Conservation (phyloP, 92 coral and sea anemone species). For the Phenganax subtilis region DNA sequence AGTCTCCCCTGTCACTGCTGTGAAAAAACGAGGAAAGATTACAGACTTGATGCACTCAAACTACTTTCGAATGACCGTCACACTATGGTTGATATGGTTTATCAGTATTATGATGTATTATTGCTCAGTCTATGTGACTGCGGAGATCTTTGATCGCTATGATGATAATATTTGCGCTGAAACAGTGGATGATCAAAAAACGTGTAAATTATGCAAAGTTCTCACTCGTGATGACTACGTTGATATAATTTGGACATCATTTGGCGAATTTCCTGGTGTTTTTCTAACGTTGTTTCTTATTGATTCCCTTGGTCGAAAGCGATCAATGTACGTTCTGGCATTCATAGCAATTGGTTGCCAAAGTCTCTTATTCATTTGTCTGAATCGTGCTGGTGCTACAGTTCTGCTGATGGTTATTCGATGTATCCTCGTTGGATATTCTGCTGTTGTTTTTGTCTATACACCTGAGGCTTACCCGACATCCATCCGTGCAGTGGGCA, state of each 20-base stretch:
- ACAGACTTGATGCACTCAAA: conserved; percentile 64
- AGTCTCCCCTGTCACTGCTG: conserved; percentile 53
- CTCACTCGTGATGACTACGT: conserved; percentile 70
- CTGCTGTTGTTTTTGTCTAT: conserved; percentile 32
- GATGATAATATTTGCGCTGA: conserved; percentile 41
- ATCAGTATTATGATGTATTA: conserved; percentile 55
- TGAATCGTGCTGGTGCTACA: conserved; percentile 40
- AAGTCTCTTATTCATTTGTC: conserved; percentile 26
- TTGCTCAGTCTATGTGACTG: conserved; percentile 65
- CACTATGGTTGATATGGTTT: conserved; percentile 88
- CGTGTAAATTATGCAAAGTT: conserved; percentile 74
- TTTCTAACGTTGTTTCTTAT: conserved; percentile 14
- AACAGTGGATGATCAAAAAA: conserved; percentile 45
- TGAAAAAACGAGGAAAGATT: conserved; percentile 63
- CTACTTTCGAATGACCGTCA: conserved; percentile 58
- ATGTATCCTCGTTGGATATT: conserved; percentile 34
- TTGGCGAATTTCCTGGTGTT: conserved; percentile 87
- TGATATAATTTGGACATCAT: conserved; percentile 92
- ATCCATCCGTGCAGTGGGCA: conserved; percentile 30
- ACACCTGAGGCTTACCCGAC: conserved; percentile 41
- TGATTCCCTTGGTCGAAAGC: conserved; percentile 32
- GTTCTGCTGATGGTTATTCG: conserved; percentile 37
- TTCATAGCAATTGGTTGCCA: conserved; percentile 24
- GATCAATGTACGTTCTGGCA: conserved; percentile 26
- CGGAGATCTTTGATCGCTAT: conserved; percentile 55